phyloP scores from a whole-genome alignment of 2,888 invertebrate species.

The Heliconius ethilla region DNA sequence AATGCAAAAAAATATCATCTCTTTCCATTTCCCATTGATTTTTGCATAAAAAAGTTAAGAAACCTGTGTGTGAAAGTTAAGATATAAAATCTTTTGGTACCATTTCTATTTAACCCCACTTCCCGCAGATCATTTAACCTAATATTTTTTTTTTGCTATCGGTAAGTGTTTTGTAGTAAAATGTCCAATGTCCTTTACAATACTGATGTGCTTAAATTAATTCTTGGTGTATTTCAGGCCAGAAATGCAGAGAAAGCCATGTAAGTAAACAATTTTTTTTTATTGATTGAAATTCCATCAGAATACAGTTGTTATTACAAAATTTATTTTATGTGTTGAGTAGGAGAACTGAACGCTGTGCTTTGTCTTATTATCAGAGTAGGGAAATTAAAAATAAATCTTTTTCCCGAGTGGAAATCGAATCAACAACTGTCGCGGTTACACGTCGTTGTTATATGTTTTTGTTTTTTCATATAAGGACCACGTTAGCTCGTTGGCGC shows the following conservation, averaged over 20 bases:
- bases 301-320: too few species aligned
- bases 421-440: background rate
- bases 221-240: conserved; percentile 84
- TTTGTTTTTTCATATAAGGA: conserved; percentile 83
- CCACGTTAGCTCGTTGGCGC: conserved; percentile 98
- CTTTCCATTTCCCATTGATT: too few species aligned
- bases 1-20: too few species aligned
- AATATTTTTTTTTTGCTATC: too few species aligned
- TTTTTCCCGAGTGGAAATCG: background rate
- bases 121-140: too few species aligned
- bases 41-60: too few species aligned
- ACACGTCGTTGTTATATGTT: background rate
- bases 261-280: conserved; percentile 81
- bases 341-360: background rate
- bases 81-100: too few species aligned
- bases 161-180: too few species aligned
- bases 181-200: background rate
- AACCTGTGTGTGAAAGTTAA: too few species aligned
- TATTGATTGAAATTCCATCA: background rate
- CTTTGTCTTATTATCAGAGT: background rate
- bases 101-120: too few species aligned
- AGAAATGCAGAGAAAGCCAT: conserved; percentile 98
- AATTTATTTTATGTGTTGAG: too few species aligned
- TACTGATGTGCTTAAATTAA: background rate
- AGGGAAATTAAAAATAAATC: background rate